Conservation (phyloP, 2,113 vertebrate genomes). For the Ailurus styani region DNA sequence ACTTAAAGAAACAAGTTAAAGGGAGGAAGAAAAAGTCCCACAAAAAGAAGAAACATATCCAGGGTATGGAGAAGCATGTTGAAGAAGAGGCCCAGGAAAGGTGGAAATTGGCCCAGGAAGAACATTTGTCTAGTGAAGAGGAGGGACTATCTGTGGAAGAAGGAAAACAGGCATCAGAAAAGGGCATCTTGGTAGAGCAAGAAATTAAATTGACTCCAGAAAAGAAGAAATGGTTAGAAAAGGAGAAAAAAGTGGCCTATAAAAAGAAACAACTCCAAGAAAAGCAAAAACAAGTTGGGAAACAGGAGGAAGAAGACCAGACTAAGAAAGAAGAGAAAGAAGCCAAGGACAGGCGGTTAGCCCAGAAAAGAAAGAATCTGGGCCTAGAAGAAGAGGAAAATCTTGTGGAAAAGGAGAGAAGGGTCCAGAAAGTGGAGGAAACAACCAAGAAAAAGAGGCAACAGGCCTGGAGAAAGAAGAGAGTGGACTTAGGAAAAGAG, state of each 20-base stretch:
- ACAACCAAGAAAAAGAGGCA: neutral
- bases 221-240: neutral
- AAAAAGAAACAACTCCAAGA: neutral
- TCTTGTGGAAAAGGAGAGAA: neutral
- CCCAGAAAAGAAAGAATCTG: conserved; percentile 12
- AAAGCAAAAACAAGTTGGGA: neutral
- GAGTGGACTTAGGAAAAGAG: neutral
- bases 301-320: neutral
- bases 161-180: neutral
- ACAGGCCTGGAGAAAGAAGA: neutral
- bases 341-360: neutral
- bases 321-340: neutral
- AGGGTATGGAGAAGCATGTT: neutral
- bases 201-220: neutral
- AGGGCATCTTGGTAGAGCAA: neutral
- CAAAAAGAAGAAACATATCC: neutral
- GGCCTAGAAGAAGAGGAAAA: neutral
- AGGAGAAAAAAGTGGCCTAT: neutral
- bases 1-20: neutral
- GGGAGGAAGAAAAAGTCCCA: neutral
- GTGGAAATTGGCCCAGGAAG: neutral
- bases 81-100: neutral
- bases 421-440: neutral
- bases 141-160: neutral
- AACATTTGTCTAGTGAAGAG: neutral